A percentile compares a stretch with the other conserved stretches of the same genome.
Evolutionary conservation across 1,140 invertebrate genomes (phyloP).

Genomic region (Phocides pigmalion): DNA sequence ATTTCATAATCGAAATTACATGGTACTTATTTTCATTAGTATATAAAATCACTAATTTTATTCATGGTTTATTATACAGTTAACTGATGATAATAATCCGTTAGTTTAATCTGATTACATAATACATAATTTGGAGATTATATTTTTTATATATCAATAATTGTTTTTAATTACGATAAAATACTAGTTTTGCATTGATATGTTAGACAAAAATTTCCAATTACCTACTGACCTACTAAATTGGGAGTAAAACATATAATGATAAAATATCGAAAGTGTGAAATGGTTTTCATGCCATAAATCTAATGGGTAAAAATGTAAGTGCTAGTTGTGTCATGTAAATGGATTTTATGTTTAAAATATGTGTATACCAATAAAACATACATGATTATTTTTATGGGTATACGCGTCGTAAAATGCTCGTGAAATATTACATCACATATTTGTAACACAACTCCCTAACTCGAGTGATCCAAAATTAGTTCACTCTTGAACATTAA

Average conservation of each 20-base stretch:
- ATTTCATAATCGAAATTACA: too few relatives aligned
- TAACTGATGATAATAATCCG: too few relatives aligned
- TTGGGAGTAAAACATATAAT: neutral
- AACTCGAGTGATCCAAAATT: conserved; percentile 58
- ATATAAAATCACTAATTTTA: too few relatives aligned
- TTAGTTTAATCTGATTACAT: too few relatives aligned
- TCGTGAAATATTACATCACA: conserved; percentile 65
- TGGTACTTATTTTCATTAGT: too few relatives aligned
- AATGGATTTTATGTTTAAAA: conserved; percentile 9
- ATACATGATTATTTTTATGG: conserved; percentile 24
- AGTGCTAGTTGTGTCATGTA: neutral
- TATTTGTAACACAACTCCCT: conserved; percentile 61
- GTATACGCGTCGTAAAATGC: conserved; percentile 45
- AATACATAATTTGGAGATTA: too few relatives aligned
- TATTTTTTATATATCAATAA: too few relatives aligned
- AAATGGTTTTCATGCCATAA: neutral
- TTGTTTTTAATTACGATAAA: too few relatives aligned
- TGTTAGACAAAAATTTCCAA: too few relatives aligned
- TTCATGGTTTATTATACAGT: too few relatives aligned
- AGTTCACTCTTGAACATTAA: conserved; percentile 42
- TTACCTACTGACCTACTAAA: too few relatives aligned
- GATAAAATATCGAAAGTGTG: neutral
- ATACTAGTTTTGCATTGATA: too few relatives aligned
- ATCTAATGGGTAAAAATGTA: neutral
- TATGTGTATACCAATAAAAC: conserved; percentile 3